Evolutionary conservation across 1,140 invertebrate genomes (phyloP).

Genomic region (Ectropis grisescens): DNA sequence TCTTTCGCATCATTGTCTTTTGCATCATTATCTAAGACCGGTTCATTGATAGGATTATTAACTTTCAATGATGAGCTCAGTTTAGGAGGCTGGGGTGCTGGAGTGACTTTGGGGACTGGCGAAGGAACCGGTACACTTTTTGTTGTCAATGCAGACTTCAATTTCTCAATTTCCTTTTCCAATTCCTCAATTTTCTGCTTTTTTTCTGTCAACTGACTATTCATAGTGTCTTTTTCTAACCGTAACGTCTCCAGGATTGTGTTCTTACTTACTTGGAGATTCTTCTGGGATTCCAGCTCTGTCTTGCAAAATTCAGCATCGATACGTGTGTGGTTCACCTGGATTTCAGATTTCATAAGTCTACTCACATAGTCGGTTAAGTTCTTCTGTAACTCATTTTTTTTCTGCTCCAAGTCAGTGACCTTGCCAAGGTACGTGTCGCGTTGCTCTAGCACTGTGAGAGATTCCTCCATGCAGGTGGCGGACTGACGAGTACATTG

Average conservation of each 20-base stretch:
- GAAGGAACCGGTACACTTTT: conserved; percentile 41
- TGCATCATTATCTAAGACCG: conserved; percentile 53
- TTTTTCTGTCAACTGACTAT: conserved; percentile 36
- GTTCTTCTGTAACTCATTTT: conserved; percentile 33
- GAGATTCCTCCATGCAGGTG: conserved; percentile 46
- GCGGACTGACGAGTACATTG: conserved; percentile 54
- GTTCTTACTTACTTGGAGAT: conserved; percentile 48
- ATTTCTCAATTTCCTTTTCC: conserved; percentile 42
- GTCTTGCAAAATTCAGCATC: conserved; percentile 51
- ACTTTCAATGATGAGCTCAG: conserved; percentile 44
- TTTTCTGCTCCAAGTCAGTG: conserved; percentile 41
- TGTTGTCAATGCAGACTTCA: conserved; percentile 43
- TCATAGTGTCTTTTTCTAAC: conserved; percentile 46
- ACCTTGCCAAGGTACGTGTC: conserved; percentile 41
- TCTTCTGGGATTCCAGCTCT: conserved; percentile 50
- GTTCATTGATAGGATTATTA: conserved; percentile 45
- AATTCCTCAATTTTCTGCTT: conserved; percentile 48
- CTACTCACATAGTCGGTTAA: conserved; percentile 31
- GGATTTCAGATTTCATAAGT: conserved; percentile 34
- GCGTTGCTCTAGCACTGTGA: conserved; percentile 43
- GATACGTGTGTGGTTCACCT: conserved; percentile 40
- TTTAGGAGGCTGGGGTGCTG: conserved; percentile 48
- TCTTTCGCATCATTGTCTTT: conserved; percentile 61
- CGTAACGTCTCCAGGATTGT: conserved; percentile 49
- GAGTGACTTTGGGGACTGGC: conserved; percentile 41